phyloP scores from a whole-genome alignment of 2,888 invertebrate species.

The Meiosimyza platycephala region DNA sequence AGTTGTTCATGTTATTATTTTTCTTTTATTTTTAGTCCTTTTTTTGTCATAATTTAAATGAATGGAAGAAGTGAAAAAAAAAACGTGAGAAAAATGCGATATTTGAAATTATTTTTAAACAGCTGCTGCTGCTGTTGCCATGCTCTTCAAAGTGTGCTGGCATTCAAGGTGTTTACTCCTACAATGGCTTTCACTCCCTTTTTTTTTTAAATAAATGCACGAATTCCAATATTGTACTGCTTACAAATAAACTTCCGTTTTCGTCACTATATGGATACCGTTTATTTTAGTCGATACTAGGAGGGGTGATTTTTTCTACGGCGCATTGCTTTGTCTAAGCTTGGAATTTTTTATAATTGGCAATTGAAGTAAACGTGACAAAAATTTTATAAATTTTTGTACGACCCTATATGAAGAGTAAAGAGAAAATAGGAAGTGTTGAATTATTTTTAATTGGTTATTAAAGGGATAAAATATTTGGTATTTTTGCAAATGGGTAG shows the following conservation, averaged over 20 bases:
- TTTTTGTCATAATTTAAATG: conserved; percentile 17
- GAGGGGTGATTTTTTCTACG: not conserved
- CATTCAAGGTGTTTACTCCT: conserved; percentile 11
- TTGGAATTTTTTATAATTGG: conserved; percentile 56
- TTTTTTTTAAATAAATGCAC: not conserved
- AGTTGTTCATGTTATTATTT: not conserved
- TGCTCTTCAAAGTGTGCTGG: not conserved
- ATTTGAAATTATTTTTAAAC: conserved; percentile 5
- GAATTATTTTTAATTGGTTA: too few relatives aligned
- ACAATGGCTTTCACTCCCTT: conserved; percentile 4
- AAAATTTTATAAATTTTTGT: conserved; percentile 48
- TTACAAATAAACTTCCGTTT: conserved; percentile 59
- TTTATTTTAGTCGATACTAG: not conserved
- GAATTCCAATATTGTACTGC: conserved; percentile 30
- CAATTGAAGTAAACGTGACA: conserved; percentile 59
- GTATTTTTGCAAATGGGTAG: too few relatives aligned
- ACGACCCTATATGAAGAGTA: too few relatives aligned
- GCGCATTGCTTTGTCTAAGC: not conserved
- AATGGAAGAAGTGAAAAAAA: not conserved
- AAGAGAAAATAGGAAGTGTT: too few relatives aligned
- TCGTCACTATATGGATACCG: conserved; percentile 45
- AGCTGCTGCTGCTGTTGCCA: not conserved
- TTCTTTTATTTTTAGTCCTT: conserved; percentile 6
- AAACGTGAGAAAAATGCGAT: conserved; percentile 22
- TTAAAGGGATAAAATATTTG: too few relatives aligned